phyloP scores from a whole-genome alignment of 2,113 vertebrate species.

The Laticauda colubrina region DNA sequence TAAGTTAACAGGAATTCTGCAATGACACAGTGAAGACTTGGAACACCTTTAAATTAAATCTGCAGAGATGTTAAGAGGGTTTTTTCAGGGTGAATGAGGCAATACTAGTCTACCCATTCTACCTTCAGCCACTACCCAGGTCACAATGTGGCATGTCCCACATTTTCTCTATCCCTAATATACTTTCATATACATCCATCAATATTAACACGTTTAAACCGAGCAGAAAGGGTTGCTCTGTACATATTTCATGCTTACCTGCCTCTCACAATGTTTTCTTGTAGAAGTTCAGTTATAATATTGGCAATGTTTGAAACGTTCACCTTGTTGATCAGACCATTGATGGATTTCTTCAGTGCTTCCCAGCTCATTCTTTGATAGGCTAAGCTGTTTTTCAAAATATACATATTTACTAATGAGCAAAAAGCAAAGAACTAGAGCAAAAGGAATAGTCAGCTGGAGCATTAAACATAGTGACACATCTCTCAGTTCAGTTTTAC shows the following conservation, averaged over 20 bases:
- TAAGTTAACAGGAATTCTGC: background rate
- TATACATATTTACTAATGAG: slow-evolving; percentile 38
- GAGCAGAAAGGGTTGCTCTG: background rate
- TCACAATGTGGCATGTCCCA: background rate
- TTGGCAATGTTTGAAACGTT: slow-evolving; percentile 95
- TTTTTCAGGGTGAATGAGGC: background rate
- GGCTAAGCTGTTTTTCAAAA: slow-evolving; percentile 79
- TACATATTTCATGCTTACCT: slow-evolving; percentile 72
- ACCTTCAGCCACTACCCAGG: background rate
- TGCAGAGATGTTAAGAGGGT: background rate
- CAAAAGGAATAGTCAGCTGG: background rate
- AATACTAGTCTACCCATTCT: background rate
- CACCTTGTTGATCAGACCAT: slow-evolving; percentile 97
- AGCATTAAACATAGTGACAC: background rate
- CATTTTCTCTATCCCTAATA: background rate
- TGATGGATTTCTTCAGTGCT: slow-evolving; percentile 98
- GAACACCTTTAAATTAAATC: background rate
- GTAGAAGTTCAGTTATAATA: slow-evolving; percentile 96
- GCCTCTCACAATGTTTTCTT: slow-evolving; percentile 96
- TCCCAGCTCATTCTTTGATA: slow-evolving; percentile 99
- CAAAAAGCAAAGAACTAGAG: background rate
- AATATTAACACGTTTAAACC: background rate
- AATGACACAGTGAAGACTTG: background rate
- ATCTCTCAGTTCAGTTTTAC: background rate
- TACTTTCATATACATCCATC: background rate